Evolutionary conservation across 2,888 invertebrate genomes (phyloP).

Genomic region (Calameuta pallipes): DNA sequence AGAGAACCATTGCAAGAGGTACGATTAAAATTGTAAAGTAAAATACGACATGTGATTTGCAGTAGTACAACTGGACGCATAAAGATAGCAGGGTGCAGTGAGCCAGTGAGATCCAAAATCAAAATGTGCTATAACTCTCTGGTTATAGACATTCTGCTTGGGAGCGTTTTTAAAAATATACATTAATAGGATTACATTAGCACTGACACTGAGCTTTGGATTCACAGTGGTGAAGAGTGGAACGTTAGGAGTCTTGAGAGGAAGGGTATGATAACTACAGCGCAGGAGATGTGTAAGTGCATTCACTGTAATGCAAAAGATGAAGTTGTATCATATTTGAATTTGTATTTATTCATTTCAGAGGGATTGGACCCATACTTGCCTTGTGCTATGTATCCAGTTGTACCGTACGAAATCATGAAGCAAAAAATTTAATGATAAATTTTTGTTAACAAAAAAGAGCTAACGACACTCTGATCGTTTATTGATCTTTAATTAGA

Average conservation of each 20-base stretch:
- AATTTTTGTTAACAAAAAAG: not conserved
- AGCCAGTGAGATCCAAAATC: conserved; percentile 23
- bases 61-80: conserved; percentile 62
- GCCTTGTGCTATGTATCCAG: conserved; percentile 65
- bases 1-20: conserved; percentile 10
- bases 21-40: conserved; percentile 21
- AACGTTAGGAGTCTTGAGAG: conserved; percentile 31
- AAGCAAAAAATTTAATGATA: conserved; percentile 53
- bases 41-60: conserved; percentile 32
- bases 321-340: not conserved
- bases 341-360: conserved; percentile 16
- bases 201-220: not conserved
- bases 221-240: not conserved
- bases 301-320: not conserved
- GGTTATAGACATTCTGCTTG: not conserved
- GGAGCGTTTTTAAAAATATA: not conserved
- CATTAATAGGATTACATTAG: not conserved
- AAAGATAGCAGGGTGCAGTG: conserved; percentile 48
- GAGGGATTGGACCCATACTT: conserved; percentile 56
- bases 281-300: not conserved
- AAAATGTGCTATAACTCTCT: not conserved
- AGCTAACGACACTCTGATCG: not conserved
- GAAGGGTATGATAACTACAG: conserved; percentile 27
- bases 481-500: not conserved
- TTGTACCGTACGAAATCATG: conserved; percentile 62